Evolutionary conservation across 2,888 invertebrate genomes (phyloP), one percentile per base, ranked within the genome.

Genomic region (Ferdinandea cuprea): DNA sequence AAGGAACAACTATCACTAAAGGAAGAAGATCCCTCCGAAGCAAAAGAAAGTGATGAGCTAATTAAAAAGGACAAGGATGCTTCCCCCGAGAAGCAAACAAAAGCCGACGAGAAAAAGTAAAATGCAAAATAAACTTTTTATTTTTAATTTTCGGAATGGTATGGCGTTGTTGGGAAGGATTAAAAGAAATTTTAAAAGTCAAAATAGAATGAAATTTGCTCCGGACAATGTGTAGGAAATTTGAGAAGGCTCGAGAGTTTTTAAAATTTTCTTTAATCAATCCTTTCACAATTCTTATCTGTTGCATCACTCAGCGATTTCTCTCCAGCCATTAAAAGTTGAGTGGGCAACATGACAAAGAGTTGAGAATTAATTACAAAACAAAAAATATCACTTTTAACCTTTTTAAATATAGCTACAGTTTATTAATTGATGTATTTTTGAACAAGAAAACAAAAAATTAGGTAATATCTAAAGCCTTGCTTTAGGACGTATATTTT

Each of bases 1-100:
- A 87, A 83, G 56, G 78, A 84, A 65, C 54, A 86, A 30, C 85
- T 85, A 32, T 87, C 85, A 85, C 86, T 86, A 1, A 86, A 87
- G 73, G 87, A 87, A 85, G 88, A 88, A 72, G 86, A 73, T n/a
- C 44, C 71, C 2, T 44, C 48, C 0, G 84, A 81, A 40, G 68
- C 61, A 54, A 86, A 72, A 68, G 86, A 79, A 66, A 83, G 68
- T 4, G 83, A 42, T 40, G 21, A 76, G 74, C 61, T 85, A 40
- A 48, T 83, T 42, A 81, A 78, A 58, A 85, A 85, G 52, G 85
- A 85, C 1, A 85, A 79, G 50, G 37, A 58, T 6, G 6, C 63
- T 35, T 65, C 72, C 50, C 74, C 71, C 8, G 86, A 85, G 46
- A 80, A 85, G 63, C 42, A 48, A 52, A 65, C 72, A 17, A 85